Evolutionary conservation across 2,888 invertebrate genomes (phyloP), one percentile per base, ranked within the genome.

Genomic region (Cerastis leucographa): DNA sequence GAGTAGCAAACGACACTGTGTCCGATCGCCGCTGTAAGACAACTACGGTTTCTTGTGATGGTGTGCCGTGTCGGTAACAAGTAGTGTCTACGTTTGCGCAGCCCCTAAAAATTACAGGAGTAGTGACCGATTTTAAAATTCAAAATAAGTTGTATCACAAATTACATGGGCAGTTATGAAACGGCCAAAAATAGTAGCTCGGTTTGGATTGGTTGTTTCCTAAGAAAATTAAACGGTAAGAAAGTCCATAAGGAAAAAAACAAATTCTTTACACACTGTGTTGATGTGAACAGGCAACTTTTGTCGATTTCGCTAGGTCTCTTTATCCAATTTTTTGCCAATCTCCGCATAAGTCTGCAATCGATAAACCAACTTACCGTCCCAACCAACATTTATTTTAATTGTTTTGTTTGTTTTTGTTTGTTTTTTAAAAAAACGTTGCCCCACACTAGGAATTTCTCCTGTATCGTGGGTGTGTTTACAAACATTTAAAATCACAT

Each of bases 331-430:
- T 49, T 74, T 51, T 54, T 62, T 76, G 42, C 42, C 19, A 22
- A 75, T 51, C 51, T 44, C 64, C 1, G n/a, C 54, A 25, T 19
- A 51, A 44, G 75, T 76, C 56, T 46, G 29, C 17, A 35, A n/a
- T 29, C 61, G 17, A 75, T n/a, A 29, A 75, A 62, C 19, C 40
- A 25, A 40, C 17, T 66, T 40, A 61, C 40, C 9, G 8, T 40
- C 12, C 40, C 0, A 51, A 35, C 46, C 76, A n/a, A n/a, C n/a
- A n/a, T n/a, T n/a, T n/a, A n/a, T n/a, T n/a, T n/a, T n/a, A n/a
- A n/a, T n/a, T n/a, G n/a, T n/a, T n/a, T n/a, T n/a, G n/a, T n/a
- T n/a, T n/a, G n/a, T n/a, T n/a, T n/a, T n/a, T n/a, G n/a, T n/a
- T n/a, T n/a, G n/a, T n/a, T n/a, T n/a, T n/a, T n/a, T n/a, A n/a